phyloP scores from a whole-genome alignment of 2,888 invertebrate species.

The Metallyticus violacea region DNA sequence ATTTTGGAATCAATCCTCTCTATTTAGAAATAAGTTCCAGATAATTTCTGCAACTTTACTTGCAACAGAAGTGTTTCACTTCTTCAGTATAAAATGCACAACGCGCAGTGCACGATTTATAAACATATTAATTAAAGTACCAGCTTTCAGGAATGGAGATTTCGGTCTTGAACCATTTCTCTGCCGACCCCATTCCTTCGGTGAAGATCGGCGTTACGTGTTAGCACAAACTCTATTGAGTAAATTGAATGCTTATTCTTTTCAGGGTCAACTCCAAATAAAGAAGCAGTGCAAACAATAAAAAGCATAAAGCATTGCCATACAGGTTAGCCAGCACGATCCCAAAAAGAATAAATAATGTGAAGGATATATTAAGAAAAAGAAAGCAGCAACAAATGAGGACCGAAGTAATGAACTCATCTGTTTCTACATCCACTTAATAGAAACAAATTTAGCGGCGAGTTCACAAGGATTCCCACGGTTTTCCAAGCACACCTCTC shows the following conservation, averaged over 20 bases:
- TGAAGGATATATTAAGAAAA: not conserved
- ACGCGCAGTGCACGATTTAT: not conserved
- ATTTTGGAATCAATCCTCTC: no score
- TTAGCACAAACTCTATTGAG: not conserved
- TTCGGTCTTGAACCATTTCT: not conserved
- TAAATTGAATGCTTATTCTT: not conserved
- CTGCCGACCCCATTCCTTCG: no score
- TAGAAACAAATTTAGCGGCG: not conserved
- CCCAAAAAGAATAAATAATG: not conserved
- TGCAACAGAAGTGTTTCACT: no score
- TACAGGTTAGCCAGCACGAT: not conserved
- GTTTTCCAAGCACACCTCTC: not conserved
- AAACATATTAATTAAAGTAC: not conserved
- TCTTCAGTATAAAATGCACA: no score
- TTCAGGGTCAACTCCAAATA: not conserved
- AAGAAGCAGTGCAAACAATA: not conserved
- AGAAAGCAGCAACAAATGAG: not conserved
- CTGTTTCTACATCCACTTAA: not conserved
- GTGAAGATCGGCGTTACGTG: not conserved
- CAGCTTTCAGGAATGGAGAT: not conserved
- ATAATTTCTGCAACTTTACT: no score
- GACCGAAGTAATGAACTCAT: not conserved
- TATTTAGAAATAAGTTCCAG: no score
- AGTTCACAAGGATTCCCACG: slow-evolving; percentile 1
- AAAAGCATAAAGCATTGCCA: not conserved